Base-by-base conservation (phyloP, 2,888 invertebrate species). In the Latheticus oryzae region DNA sequence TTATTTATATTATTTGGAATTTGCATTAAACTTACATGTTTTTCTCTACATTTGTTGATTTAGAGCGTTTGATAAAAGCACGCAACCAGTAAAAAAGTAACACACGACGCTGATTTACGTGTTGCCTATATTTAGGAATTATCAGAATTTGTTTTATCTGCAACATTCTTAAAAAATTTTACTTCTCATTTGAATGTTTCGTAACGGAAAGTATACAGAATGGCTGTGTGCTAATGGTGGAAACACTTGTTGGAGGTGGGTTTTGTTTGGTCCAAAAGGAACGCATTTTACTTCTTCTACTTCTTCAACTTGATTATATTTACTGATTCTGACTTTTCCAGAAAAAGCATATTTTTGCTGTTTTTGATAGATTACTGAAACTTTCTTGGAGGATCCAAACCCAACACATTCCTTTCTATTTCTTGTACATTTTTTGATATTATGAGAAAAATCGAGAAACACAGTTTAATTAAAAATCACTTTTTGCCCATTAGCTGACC, bases 121-220 rank as follows among this genome's bases (percentile, higher is more conserved):
- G 56, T 40, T 42, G 56, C 48, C 42, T 56, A 56, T 24, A 9
- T n/a, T 11, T 32, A 26, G 32, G 11, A 45, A 45, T 28, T 35
- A 28, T 50, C 12, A 28, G 23, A 37, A 5, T 38, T 52, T 42
- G 47, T 11, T 5, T 45, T 50, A 35, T 33, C 21, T 37, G 52
- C 21, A 32, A 16, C 40, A 33, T 63, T 60, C 54, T 61, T 45
- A 59, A 61, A 60, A 60, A 52, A n/a, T n/a, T n/a, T n/a, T n/a
- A n/a, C n/a, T 50, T 58, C 38, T 24, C 57, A 58, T 58, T 58
- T 58, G 55, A 62, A 62, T 60, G 55, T 62, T 62, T 62, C 35
- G 57, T 51, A 57, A 60, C 54, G 62, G 54, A 59, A 48, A 56
- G 35, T 43, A 62, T 57, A 56, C 56, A 37, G 47, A 53, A 45